Evolutionary conservation across 1,140 invertebrate species (phyloP).

Genomic region (Drosophila setifemur): DNA sequence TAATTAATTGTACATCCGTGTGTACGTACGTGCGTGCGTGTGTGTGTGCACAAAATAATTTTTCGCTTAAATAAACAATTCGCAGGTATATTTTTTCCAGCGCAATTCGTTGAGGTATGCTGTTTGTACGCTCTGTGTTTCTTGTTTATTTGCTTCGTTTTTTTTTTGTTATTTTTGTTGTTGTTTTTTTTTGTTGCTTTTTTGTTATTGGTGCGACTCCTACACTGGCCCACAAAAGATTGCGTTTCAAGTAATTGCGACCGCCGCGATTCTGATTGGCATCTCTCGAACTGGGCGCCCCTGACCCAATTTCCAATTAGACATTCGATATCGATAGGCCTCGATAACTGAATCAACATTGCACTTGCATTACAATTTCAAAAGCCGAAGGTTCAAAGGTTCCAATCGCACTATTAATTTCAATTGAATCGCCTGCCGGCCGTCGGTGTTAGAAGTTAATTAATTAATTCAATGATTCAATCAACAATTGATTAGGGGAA

Average conservation of each 20-base stretch:
- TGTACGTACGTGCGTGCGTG: not conserved
- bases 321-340: constrained; percentile 23
- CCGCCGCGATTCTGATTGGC: constrained; percentile 44
- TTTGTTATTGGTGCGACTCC: constrained; percentile 41
- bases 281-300: constrained; percentile 39
- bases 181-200: not conserved
- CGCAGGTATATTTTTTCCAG: constrained; percentile 42
- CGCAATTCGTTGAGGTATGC: constrained; percentile 47
- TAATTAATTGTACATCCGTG: constrained; percentile 47
- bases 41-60: constrained; percentile 46
- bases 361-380: constrained; percentile 12
- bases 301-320: constrained; percentile 56
- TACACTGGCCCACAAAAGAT: constrained; percentile 37
- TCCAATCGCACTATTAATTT: constrained; percentile 6
- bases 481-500: constrained; percentile 38
- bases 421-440: not conserved
- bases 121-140: constrained; percentile 32
- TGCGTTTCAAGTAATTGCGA: constrained; percentile 15
- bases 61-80: constrained; percentile 71
- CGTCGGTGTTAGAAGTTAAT: constrained; percentile 1
- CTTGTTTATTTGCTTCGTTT: constrained; percentile 59
- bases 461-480: not conserved
- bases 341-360: constrained; percentile 28
- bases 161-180: not conserved
- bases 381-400: not conserved